Base-by-base conservation (phyloP, 2,888 invertebrate species). In the Gnatocerus cornutus region DNA sequence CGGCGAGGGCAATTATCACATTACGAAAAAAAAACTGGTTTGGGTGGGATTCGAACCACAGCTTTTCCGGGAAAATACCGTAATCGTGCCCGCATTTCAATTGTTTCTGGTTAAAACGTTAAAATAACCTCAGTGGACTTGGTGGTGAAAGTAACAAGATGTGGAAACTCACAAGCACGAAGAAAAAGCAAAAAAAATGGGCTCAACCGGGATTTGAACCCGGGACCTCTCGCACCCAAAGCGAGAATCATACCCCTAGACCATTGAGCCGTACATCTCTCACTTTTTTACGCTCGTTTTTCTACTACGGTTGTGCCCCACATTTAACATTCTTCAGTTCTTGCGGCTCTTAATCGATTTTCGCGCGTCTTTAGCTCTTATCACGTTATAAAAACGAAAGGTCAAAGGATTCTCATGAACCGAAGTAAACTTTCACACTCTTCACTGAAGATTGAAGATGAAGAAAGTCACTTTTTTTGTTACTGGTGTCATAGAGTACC, bases 171-270 rank as follows among this genome's bases (percentile, higher is more conserved):
- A n/a, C n/a, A n/a, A n/a, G n/a, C n/a, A n/a, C n/a, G n/a, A n/a
- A n/a, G n/a, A n/a, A n/a, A n/a, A n/a, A n/a, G n/a, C n/a, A 73
- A 79, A 79, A 80, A 79, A 75, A 56, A 13, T 71, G 83, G 81
- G 83, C 84, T 84, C 84, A 84, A 81, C 84, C 84, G 84, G 84
- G 84, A 84, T 84, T 84, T 84, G 84, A 84, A 84, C 83, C 84
- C 84, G 84, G 84, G 84, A 84, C 84, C 84, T 85, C 85, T 84
- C 84, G 84, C 85, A 84, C 85, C 84, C 84, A 83, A 85, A 85
- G 84, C 84, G 84, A 85, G 83, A 85, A 85, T 85, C 84, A 85
- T 85, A 85, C 84, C 84, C 84, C 85, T 85, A 85, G 84, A 85
- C 85, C 84, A 85, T 82, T 85, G 85, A 85, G 85, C 84, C 85